Evolutionary conservation across 2,888 invertebrate genomes (phyloP), one percentile per base, ranked within the genome.

Genomic region (Alloplasta piceator): DNA sequence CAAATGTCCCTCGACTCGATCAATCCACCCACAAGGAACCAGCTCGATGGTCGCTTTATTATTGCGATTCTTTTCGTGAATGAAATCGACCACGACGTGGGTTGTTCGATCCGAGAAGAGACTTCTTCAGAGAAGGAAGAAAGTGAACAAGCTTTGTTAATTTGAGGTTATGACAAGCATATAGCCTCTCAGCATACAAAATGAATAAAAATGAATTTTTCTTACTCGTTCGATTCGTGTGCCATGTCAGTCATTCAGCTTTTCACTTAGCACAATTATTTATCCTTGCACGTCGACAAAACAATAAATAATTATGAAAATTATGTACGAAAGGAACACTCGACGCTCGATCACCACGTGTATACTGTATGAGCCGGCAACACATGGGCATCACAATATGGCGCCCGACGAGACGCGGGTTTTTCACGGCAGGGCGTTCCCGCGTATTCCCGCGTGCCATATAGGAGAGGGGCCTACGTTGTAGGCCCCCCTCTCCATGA

Each of bases 51-150:
- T 58, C n/a, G 58, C 46, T 56, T 68, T 68, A 10, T 43, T 10
- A 14, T 36, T 46, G 6, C 3, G 1, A 68, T 7, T 26, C 26
- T 56, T 56, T 12, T 68, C 56, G 36, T 68, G 10, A 9, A 68
- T 6, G 36, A 68, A 68, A n/a, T 68, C 56, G n/a, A 68, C 68
- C 5, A 68, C 68, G 43, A 56, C 43, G 68, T 68, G 68, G 1
- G 56, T 56, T 6, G 9, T 39, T 12, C 14, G 12, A 55, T 14
- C 10, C 41, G 7, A 6, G 16, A 67, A 67, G 6, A 16, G 55
- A 12, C 55, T 52, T 41, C 9, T 14, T n/a, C n/a, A n/a, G 16
- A 41, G 67, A 36, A 55, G 39, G 55, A 67, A 55, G n/a, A n/a
- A n/a, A n/a, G n/a, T n/a, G n/a, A 67, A 9, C 5, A 1, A 55